Evolutionary conservation across 2,113 vertebrate species (phyloP).

Genomic region (Rhipidura dahli): DNA sequence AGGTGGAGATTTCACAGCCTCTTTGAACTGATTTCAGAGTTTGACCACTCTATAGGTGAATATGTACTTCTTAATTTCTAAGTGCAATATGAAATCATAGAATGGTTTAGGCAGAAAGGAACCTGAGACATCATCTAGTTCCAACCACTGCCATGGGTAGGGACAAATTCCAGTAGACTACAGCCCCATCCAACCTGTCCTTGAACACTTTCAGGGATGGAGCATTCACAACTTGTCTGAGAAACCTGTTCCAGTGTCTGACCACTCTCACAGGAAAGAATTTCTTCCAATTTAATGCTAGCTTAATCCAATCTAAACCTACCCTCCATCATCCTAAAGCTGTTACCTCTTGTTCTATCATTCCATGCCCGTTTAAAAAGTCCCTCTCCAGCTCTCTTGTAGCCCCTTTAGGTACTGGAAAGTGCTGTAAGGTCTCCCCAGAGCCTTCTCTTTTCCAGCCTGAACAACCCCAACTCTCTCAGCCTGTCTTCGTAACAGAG

Average conservation of each 20-base stretch:
- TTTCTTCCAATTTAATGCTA: background rate
- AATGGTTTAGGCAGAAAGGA: background rate
- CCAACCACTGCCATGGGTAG: background rate
- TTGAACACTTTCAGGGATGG: background rate
- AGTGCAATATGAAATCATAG: background rate
- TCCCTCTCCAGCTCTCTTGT: background rate
- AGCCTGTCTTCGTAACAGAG: background rate
- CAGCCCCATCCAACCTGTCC: background rate
- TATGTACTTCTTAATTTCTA: background rate
- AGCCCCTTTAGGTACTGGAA: background rate
- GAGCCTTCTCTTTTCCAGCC: background rate
- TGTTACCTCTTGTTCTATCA: background rate
- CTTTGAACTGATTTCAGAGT: background rate
- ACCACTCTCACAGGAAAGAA: background rate
- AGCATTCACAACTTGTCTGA: background rate
- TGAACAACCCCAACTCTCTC: background rate
- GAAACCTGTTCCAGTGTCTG: background rate
- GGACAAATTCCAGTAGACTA: background rate
- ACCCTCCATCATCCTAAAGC: background rate
- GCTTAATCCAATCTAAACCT: background rate
- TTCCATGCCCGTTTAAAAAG: background rate
- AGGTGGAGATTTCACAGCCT: background rate
- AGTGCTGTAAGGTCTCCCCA: background rate
- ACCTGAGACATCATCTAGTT: background rate
- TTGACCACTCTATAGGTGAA: background rate